Evolutionary conservation across 1,140 invertebrate species (phyloP).

Genomic region (Heliconius hewitsoni): DNA sequence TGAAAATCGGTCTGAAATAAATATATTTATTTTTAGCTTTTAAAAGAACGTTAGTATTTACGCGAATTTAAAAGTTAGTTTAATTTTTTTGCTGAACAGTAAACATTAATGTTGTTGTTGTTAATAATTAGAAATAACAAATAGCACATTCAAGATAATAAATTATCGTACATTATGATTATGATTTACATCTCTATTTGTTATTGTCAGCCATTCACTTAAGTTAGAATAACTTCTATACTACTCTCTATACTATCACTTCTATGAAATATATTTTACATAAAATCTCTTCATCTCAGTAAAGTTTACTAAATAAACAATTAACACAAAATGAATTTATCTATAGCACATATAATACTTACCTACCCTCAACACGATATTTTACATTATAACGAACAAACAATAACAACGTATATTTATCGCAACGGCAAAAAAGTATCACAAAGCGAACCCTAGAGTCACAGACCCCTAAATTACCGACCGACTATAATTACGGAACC

Average conservation of each 20-base stretch:
- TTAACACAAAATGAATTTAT: background rate
- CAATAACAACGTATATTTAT: constrained; percentile 47
- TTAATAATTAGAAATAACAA: too few species aligned
- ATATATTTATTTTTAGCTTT: background rate
- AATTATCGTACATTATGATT: too few species aligned
- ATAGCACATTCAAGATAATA: too few species aligned
- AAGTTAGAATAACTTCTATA: too few species aligned
- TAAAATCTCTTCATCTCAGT: background rate
- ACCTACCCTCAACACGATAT: background rate
- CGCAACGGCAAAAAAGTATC: constrained; percentile 51
- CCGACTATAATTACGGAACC: constrained; percentile 65
- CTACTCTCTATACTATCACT: too few species aligned
- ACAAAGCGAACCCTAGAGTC: constrained; percentile 53
- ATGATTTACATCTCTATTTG: too few species aligned
- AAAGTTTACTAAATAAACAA: background rate
- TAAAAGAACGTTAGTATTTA: too few species aligned
- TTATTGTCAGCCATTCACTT: too few species aligned
- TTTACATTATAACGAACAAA: constrained; percentile 31
- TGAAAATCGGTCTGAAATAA: background rate
- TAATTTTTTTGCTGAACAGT: background rate
- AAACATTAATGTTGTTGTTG: too few species aligned
- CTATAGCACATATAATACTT: background rate
- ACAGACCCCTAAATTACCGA: constrained; percentile 67
- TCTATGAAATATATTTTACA: too few species aligned
- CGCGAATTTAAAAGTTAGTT: background rate